These are phyloP conservation scores for Amphiprion ocellaris DNA, from an alignment of 2,113 vertebrate species.

Conservation along the genomic window DNA sequence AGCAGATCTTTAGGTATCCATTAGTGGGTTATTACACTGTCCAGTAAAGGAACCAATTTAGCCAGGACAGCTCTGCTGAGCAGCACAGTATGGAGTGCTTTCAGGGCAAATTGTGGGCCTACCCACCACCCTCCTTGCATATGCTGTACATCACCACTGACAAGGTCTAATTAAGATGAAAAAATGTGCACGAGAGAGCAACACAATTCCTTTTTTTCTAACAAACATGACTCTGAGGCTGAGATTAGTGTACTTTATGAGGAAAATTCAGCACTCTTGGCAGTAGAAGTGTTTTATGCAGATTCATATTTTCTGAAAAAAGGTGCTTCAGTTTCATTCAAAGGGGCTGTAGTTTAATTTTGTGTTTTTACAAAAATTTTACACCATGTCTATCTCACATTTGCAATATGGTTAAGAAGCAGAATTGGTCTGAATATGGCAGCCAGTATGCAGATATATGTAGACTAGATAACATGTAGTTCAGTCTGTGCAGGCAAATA, in stretches of 20 bases:
- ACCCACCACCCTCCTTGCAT: conserved; percentile 46
- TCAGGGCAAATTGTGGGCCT: conserved; percentile 76
- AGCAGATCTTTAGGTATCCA: conserved; percentile 79
- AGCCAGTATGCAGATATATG: too few species aligned
- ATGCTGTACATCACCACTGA: conserved; percentile 77
- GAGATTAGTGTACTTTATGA: conserved; percentile 2
- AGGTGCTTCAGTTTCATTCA: too few species aligned
- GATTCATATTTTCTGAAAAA: too few species aligned
- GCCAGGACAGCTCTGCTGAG: conserved; percentile 83
- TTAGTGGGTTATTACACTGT: conserved; percentile 79
- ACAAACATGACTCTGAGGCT: background rate
- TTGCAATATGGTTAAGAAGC: too few species aligned
- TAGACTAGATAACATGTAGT: too few species aligned
- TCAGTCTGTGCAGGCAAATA: too few species aligned
- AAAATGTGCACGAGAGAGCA: conserved; percentile 48
- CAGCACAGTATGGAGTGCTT: conserved; percentile 77
- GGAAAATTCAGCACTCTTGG: conserved; percentile 5
- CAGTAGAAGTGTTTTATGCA: background rate
- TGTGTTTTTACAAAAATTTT: too few species aligned
- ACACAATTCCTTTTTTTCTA: background rate
- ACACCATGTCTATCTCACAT: too few species aligned
- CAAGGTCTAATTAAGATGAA: conserved; percentile 77
- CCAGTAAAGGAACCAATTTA: conserved; percentile 76
- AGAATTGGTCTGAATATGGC: too few species aligned
- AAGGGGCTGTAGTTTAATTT: too few species aligned